phyloP scores from a whole-genome alignment of 2,888 invertebrate species.

The Melangyna quadrimaculata region DNA sequence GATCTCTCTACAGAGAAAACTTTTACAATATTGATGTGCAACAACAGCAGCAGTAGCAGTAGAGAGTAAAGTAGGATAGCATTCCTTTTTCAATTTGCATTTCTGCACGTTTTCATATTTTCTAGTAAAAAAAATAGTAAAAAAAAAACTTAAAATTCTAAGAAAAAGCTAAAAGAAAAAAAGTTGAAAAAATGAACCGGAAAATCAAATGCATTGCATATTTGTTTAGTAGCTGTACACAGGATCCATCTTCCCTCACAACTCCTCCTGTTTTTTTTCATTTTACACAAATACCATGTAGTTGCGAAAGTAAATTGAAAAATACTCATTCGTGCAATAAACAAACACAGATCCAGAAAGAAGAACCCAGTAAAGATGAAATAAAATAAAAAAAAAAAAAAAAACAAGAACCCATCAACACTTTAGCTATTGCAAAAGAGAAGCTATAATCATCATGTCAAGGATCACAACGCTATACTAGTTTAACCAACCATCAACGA shows the following conservation, averaged over 20 bases:
- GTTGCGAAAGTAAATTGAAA: constrained; percentile 61
- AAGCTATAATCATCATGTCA: constrained; percentile 61
- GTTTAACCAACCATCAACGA: constrained; percentile 31
- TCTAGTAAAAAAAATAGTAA: neutral
- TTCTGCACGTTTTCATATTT: constrained; percentile 57
- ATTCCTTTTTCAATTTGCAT: constrained; percentile 68
- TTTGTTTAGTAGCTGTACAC: constrained; percentile 50
- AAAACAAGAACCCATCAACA: constrained; percentile 50
- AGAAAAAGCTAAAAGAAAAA: constrained; percentile 5
- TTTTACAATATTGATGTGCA: constrained; percentile 36
- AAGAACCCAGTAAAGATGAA: neutral
- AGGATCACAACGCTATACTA: constrained; percentile 35
- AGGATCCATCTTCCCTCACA: constrained; percentile 2
- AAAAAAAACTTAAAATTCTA: constrained; percentile 7
- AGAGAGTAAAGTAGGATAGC: constrained; percentile 34
- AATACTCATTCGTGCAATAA: constrained; percentile 63
- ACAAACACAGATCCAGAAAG: constrained; percentile 39
- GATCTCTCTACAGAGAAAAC: constrained; percentile 9
- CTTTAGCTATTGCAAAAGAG: constrained; percentile 20
- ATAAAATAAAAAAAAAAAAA: neutral
- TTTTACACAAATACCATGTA: constrained; percentile 19
- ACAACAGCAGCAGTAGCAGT: neutral
- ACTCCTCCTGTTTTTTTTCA: constrained; percentile 6
- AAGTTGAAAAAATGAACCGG: constrained; percentile 20
- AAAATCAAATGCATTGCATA: constrained; percentile 57